Evolutionary conservation across 2,888 invertebrate genomes (phyloP).

Genomic region (Herminia tarsipennalis): DNA sequence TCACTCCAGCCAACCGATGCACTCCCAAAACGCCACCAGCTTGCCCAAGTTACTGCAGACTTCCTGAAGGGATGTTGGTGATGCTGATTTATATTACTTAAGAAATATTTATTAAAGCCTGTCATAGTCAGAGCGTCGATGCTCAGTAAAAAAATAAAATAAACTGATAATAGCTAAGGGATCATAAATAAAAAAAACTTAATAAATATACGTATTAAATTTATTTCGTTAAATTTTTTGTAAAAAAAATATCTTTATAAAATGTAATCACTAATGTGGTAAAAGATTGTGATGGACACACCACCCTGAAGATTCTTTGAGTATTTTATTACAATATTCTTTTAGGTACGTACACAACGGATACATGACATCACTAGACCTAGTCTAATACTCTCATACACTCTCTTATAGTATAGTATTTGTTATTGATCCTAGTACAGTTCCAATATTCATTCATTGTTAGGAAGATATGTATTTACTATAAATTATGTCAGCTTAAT

Average conservation of each 20-base stretch:
- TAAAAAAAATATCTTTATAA: constrained; percentile 75
- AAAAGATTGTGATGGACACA: constrained; percentile 80
- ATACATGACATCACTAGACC: constrained; percentile 28
- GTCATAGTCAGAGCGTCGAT: too few species aligned
- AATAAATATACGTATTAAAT: constrained; percentile 61
- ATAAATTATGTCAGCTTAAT: constrained; percentile 59
- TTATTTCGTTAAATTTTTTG: constrained; percentile 73
- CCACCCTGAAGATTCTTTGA: constrained; percentile 66
- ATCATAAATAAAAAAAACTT: constrained; percentile 38
- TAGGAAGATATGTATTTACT: constrained; percentile 53
- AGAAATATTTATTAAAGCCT: too few species aligned
- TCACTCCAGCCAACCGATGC: too few species aligned
- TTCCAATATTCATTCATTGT: constrained; percentile 33
- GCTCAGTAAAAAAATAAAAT: not conserved
- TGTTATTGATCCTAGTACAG: constrained; percentile 29
- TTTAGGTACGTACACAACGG: constrained; percentile 34
- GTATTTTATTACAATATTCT: constrained; percentile 56
- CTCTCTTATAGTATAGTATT: too few species aligned
- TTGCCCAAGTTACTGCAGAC: too few species aligned
- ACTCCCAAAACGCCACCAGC: too few species aligned
- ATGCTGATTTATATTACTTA: too few species aligned
- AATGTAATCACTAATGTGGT: constrained; percentile 75
- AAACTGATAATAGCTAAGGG: not conserved
- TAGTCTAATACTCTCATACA: constrained; percentile 35
- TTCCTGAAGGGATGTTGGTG: too few species aligned